Evolutionary conservation across 2,797 vertebrate genomes (phyloP).

Genomic region (Myotis planiceps): DNA sequence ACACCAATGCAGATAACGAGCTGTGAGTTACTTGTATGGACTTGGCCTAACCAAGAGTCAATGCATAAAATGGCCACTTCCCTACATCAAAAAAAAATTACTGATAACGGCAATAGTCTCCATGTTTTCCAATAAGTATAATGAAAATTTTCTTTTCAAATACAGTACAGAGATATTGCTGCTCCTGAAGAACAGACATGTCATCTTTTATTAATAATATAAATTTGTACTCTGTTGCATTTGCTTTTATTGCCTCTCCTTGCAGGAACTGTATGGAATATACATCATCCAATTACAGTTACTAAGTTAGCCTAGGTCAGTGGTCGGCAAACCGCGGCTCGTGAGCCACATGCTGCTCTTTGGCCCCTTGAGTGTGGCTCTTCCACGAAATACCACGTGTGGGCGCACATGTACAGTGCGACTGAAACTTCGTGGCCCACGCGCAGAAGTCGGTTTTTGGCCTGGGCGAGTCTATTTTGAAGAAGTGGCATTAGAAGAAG

Average conservation of each 20-base stretch:
- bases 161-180: neutral
- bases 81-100: neutral
- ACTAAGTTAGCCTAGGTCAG: neutral
- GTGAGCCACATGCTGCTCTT: no score
- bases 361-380: no score
- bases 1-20: neutral
- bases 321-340: accelerated
- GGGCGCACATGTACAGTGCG: accelerated
- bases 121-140: neutral
- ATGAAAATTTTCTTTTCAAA: neutral
- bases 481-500: no score
- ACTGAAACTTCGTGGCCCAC: no score
- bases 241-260: neutral
- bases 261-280: neutral
- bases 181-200: neutral
- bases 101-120: neutral
- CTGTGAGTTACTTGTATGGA: neutral
- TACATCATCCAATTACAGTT: neutral
- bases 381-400: no score
- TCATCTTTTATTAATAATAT: neutral
- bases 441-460: no score
- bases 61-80: neutral
- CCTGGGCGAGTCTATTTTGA: no score
- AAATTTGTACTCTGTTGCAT: neutral
- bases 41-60: neutral